Conservation (phyloP, 2,797 vertebrate genomes). For the Labroides dimidiatus region DNA sequence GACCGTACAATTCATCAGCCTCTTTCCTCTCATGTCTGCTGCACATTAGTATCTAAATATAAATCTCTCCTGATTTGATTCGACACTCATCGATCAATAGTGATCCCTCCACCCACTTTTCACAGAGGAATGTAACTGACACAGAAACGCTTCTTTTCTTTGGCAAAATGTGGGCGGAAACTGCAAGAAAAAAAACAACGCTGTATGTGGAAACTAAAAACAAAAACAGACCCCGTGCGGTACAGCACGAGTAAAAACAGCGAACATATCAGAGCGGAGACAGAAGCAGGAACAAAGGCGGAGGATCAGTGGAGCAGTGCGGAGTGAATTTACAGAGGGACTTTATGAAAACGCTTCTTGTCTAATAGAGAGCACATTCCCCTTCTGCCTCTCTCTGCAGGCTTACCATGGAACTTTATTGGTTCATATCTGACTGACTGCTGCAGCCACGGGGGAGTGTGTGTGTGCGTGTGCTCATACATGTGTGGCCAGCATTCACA, state of each 20-base stretch:
- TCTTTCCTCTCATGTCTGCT: constrained; percentile 6
- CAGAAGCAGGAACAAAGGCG: constrained; percentile 24
- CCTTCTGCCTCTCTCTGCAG: constrained; percentile 45
- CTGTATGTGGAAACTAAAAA: constrained; percentile 15
- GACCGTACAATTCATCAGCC: not conserved
- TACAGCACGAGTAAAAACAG: constrained; percentile 1
- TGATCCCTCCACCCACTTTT: constrained; percentile 22
- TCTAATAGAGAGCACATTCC: constrained; percentile 65
- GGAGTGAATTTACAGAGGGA: constrained; percentile 46
- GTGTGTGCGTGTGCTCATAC: not conserved
- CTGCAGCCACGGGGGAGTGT: constrained; percentile 37
- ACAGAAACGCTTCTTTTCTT: constrained; percentile 27
- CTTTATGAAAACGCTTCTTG: constrained; percentile 45
- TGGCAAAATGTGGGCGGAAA: constrained; percentile 15
- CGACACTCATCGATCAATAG: constrained; percentile 43
- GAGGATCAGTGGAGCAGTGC: constrained; percentile 39
- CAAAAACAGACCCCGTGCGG: not conserved
- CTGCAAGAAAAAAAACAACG: constrained; percentile 11
- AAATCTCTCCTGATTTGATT: constrained; percentile 27
- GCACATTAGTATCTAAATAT: constrained; percentile 9
- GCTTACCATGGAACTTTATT: constrained; percentile 59
- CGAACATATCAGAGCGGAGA: constrained; percentile 16
- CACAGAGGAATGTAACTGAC: constrained; percentile 12
- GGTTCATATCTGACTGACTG: constrained; percentile 63
- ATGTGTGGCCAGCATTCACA: constrained; percentile 37